Percentiles rank a stretch among this genome's conserved stretches.
Conservation (phyloP, 2,888 invertebrate species). For the Tinea trinotella region DNA sequence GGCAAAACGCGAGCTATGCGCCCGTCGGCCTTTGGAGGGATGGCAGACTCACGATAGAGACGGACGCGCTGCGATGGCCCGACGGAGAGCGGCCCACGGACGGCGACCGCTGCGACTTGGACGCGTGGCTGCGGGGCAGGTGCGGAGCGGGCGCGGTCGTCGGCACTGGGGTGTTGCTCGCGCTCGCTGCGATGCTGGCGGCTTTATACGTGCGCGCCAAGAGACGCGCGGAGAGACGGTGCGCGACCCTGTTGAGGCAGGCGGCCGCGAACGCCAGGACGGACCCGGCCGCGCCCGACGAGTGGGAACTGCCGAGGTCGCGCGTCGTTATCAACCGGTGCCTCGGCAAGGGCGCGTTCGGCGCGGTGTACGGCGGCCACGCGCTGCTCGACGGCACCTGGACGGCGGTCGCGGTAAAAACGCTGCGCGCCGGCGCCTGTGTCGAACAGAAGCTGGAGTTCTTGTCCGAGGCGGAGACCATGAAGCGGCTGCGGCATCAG, state of each 20-base stretch:
- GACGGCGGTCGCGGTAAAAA: conserved; percentile 91
- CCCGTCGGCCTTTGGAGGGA: conserved; percentile 75
- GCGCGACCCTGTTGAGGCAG: conserved; percentile 87
- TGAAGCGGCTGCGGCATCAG: conserved; percentile 93
- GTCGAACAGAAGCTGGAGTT: conserved; percentile 93
- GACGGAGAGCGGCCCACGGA: conserved; percentile 76
- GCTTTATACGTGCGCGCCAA: conserved; percentile 40
- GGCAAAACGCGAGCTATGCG: conserved; percentile 72
- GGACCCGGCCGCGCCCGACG: conserved; percentile 71
- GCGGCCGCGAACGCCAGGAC: conserved; percentile 67
- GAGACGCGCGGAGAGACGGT: conserved; percentile 32
- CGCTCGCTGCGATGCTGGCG: conserved; percentile 34
- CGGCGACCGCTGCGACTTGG: conserved; percentile 79
- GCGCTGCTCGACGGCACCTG: conserved; percentile 77
- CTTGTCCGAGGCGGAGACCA: conserved; percentile 92
- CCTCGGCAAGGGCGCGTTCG: conserved; percentile 92
- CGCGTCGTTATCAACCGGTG: conserved; percentile 88
- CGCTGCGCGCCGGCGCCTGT: conserved; percentile 85
- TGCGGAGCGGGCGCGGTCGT: conserved; percentile 81
- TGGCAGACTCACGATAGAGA: conserved; percentile 84
- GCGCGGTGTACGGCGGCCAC: conserved; percentile 93
- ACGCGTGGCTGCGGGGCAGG: conserved; percentile 76
- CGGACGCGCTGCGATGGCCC: conserved; percentile 77
- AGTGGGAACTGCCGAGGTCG: conserved; percentile 90
- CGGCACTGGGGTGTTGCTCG: conserved; percentile 27